These are phyloP conservation scores for Sesamia inferens DNA, from an alignment of 2,888 invertebrate species.

Conservation along the genomic window DNA sequence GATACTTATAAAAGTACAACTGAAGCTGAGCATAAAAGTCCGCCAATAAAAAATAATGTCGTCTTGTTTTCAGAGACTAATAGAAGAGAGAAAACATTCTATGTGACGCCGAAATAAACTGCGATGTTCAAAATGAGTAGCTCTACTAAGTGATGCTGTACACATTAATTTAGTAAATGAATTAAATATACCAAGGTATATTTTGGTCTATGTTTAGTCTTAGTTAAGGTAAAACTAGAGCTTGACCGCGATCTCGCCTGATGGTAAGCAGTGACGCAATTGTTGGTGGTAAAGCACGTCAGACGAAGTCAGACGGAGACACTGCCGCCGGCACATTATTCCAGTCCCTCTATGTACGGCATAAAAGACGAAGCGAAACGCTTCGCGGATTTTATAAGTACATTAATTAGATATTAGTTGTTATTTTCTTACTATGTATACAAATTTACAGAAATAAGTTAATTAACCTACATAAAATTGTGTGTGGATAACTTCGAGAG, in stretches of 20 bases:
- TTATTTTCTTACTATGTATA: too few species aligned
- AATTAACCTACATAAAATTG: background rate
- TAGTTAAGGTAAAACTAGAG: too few species aligned
- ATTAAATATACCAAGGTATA: constrained; percentile 11
- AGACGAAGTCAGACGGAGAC: too few species aligned
- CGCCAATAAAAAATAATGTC: constrained; percentile 31
- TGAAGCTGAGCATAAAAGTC: constrained; percentile 19
- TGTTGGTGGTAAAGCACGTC: too few species aligned
- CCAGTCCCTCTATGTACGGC: too few species aligned
- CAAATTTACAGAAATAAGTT: background rate
- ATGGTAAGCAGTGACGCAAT: too few species aligned
- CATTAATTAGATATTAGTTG: too few species aligned
- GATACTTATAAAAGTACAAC: constrained; percentile 7
- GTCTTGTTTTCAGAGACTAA: constrained; percentile 7
- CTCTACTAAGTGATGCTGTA: constrained; percentile 10
- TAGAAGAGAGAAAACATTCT: constrained; percentile 33
- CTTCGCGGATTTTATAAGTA: too few species aligned
- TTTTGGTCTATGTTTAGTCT: too few species aligned
- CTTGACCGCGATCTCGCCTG: too few species aligned
- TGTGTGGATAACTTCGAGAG: background rate
- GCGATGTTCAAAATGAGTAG: constrained; percentile 9
- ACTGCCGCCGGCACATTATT: too few species aligned
- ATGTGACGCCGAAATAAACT: constrained; percentile 29
- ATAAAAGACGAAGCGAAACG: too few species aligned
- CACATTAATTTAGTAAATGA: constrained; percentile 20